Conservation (phyloP, 2,797 vertebrate species). For the Eospalax fontanierii region DNA sequence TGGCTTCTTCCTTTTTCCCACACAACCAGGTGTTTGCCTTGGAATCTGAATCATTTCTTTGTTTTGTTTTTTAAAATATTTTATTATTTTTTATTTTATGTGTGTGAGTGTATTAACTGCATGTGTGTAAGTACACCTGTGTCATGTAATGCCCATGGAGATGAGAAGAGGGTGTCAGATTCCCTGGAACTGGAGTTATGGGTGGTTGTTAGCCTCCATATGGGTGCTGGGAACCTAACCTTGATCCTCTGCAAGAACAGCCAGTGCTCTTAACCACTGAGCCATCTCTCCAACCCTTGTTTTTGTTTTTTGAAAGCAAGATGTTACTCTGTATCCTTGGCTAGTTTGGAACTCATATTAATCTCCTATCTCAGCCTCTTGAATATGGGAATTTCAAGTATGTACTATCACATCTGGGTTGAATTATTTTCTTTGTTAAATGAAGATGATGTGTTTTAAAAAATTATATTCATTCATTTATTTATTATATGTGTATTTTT, state of each 20-base stretch:
- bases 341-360: background rate
- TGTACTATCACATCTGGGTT: background rate
- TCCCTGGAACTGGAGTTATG: no score
- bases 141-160: no score
- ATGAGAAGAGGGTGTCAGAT: no score
- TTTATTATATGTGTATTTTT: background rate
- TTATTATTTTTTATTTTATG: background rate
- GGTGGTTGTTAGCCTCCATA: no score
- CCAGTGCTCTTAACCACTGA: no score
- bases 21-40: background rate
- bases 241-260: no score
- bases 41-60: background rate
- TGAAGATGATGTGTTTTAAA: background rate
- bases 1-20: background rate
- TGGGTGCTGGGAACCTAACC: no score
- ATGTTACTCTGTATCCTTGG: background rate
- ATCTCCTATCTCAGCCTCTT: background rate
- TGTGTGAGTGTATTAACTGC: no score
- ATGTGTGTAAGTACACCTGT: no score
- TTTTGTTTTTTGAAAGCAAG: background rate
- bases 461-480: background rate
- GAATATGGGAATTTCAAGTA: background rate
- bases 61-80: background rate
- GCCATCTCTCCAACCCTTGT: background rate
- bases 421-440: background rate